Percentiles rank a stretch among this genome's conserved stretches.
Conservation (phyloP, 2,888 invertebrate species). For the Hanleya hanleyi region DNA sequence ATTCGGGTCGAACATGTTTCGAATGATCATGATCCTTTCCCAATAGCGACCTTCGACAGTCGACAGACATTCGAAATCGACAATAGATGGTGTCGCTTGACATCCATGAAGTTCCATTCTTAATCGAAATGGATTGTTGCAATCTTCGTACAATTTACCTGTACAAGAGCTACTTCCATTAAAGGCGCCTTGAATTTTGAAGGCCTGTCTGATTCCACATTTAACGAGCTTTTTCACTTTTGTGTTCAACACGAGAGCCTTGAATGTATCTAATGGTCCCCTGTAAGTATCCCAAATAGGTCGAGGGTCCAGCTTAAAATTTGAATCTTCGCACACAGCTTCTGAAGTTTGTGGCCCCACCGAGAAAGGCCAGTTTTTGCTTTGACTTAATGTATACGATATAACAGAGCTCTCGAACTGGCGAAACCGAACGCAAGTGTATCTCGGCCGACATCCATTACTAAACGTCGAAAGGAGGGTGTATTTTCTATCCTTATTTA, state of each 20-base stretch:
- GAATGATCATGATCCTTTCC: slow-evolving; percentile 54
- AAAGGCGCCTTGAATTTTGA: slow-evolving; percentile 43
- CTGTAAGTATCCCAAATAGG: slow-evolving; percentile 54
- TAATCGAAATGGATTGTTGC: slow-evolving; percentile 45
- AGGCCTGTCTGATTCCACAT: slow-evolving; percentile 49
- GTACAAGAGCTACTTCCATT: slow-evolving; percentile 42
- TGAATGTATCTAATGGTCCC: slow-evolving; percentile 42
- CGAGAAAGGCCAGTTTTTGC: slow-evolving; percentile 52
- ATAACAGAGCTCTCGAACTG: slow-evolving; percentile 46
- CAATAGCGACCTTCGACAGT: slow-evolving; percentile 54
- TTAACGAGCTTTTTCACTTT: slow-evolving; percentile 22
- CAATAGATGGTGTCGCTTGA: slow-evolving; percentile 16
- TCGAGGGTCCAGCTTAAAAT: slow-evolving; percentile 50
- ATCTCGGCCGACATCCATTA: slow-evolving; percentile 62
- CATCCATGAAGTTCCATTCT: slow-evolving; percentile 49
- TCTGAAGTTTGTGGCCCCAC: slow-evolving; percentile 28
- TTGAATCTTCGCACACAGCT: slow-evolving; percentile 41
- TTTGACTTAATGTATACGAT: slow-evolving; percentile 50
- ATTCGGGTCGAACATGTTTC: slow-evolving; percentile 41
- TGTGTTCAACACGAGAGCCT: slow-evolving; percentile 45
- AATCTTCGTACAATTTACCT: slow-evolving; percentile 54
- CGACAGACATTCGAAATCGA: slow-evolving; percentile 52
- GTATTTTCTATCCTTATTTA: slow-evolving; percentile 39
- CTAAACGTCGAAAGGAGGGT: slow-evolving; percentile 51
- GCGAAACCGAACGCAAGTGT: slow-evolving; percentile 54